Base-by-base conservation (phyloP, 2,888 invertebrate species). In the Catocala sponsa region DNA sequence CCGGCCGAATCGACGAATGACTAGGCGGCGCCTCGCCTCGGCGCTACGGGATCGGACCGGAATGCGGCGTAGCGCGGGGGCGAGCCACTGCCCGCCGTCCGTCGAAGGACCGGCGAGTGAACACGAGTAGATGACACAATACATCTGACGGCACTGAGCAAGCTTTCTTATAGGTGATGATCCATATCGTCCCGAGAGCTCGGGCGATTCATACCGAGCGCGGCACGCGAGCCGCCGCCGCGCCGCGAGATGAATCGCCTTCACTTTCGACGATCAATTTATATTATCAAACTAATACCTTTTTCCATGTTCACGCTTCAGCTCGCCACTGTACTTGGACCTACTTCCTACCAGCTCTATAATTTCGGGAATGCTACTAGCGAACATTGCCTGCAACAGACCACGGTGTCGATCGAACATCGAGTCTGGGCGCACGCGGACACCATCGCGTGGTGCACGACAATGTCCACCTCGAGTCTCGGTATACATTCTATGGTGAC, bases 321-420 rank as follows among this genome's bases (percentile, higher is more conserved):
- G 99, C 95, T 98, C 98, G 95, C 99, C 99, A 96, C 98, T 98
- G 97, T 99, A 99, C 96, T 99, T 99, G 96, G 99, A 98, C 95
- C 99, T 98, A 96, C 98, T 98, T 95, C 99, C 99, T 96, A 99
- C 98, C 96, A 99, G 98, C 96, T 99, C 99, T 96, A 98, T 99
- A 96, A 99, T 99, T 97, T 99, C 99, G 95, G 99, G 99, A 96
- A 99, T 98, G 97, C 98, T 99, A 97, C 98, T 99, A 96, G 99
- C 99, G 98, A 99, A 99, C 97, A 99, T 98, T 96, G 99, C 99
- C 99, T 99, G 97, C 95, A 97, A 97, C 96, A 96, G 96, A 96
- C 94, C 94, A 94, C 90, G 94, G 94, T 91, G 94, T 89, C 91
- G 91, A 86, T 92, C 90, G 91, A 84, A 87, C 81, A 86, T 83